phyloP scores from a whole-genome alignment of 2,113 vertebrate species.

The Leiothrix lutea region DNA sequence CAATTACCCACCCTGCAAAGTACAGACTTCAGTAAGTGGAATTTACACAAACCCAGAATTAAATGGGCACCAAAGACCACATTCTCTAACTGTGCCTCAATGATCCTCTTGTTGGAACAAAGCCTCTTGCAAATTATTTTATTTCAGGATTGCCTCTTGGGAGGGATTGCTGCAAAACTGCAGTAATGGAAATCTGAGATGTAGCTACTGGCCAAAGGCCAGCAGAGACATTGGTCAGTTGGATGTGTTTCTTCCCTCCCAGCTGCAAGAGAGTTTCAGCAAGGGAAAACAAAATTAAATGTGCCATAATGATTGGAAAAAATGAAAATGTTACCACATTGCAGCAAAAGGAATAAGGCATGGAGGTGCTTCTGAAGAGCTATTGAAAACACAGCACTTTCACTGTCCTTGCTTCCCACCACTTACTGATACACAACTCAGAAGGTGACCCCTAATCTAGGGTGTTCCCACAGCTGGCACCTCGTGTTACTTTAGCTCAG shows the following conservation, averaged over 20 bases:
- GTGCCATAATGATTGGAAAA: neutral
- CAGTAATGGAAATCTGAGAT: conserved; percentile 15
- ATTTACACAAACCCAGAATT: neutral
- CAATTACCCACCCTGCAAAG: neutral
- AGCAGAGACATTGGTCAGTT: neutral
- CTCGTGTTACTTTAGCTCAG: neutral
- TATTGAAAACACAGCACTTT: neutral
- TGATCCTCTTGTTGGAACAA: neutral
- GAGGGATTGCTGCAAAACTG: neutral
- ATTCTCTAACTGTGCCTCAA: neutral
- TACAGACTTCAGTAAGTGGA: neutral
- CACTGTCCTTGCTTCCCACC: neutral
- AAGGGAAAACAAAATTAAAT: neutral
- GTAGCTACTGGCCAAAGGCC: neutral
- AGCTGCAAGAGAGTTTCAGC: neutral
- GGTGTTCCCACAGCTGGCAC: neutral
- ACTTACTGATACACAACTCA: neutral
- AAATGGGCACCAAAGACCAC: neutral
- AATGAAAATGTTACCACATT: neutral
- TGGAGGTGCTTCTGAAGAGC: neutral
- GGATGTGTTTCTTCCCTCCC: neutral
- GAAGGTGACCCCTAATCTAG: neutral
- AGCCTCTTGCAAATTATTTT: neutral
- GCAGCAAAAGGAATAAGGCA: neutral
- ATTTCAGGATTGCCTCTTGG: neutral